Conservation (phyloP, 2,888 invertebrate genomes). For the Isotomurus palustris region DNA sequence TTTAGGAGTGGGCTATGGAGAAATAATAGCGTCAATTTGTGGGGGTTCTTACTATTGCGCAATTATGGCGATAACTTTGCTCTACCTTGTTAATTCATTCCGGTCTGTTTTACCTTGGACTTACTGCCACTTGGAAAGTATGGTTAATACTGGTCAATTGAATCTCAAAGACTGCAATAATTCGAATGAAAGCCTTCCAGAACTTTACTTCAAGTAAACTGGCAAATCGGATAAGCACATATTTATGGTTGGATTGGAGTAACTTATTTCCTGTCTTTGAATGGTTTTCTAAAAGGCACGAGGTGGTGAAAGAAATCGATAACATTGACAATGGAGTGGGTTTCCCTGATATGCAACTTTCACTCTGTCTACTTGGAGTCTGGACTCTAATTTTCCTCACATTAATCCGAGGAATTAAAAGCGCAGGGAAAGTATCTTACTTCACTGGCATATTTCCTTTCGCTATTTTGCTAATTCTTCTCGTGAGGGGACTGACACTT, state of each 20-base stretch:
- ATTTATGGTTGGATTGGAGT: too few species aligned
- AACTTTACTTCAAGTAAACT: not conserved
- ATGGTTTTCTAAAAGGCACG: too few species aligned
- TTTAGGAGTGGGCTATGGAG: not conserved
- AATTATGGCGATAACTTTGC: not conserved
- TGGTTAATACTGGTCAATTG: too few species aligned
- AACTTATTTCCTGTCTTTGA: too few species aligned
- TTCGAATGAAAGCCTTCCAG: not conserved
- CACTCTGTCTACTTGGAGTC: constrained; percentile 61
- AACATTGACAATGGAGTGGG: constrained; percentile 43
- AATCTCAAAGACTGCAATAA: not conserved
- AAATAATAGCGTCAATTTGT: not conserved
- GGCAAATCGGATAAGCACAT: too few species aligned
- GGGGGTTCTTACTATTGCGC: not conserved
- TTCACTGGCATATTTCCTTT: too few species aligned
- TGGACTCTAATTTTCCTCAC: constrained; percentile 67
- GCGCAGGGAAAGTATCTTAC: constrained; percentile 76
- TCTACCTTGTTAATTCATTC: not conserved
- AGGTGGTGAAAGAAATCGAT: constrained; percentile 37
- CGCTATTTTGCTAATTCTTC: constrained; percentile 66
- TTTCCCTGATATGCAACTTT: constrained; percentile 63
- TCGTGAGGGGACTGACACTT: constrained; percentile 58
- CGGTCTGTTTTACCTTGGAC: not conserved
- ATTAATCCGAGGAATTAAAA: constrained; percentile 67
- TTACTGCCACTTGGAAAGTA: not conserved